phyloP scores from a whole-genome alignment of 2,113 vertebrate species.

The Sapajus apella region DNA sequence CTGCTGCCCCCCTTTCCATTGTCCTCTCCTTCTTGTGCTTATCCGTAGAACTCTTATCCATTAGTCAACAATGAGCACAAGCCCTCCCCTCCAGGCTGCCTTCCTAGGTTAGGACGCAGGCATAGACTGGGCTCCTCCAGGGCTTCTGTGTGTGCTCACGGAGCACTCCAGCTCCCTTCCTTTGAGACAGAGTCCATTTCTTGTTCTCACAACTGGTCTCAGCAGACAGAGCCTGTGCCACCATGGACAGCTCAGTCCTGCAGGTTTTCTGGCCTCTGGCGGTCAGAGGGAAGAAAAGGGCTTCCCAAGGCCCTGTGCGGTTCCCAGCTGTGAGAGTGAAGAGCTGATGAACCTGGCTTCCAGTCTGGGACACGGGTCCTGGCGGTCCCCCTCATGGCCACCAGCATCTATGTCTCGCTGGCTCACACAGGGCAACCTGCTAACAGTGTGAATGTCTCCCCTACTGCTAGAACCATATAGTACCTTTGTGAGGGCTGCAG shows the following conservation, averaged over 20 bases:
- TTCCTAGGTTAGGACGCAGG: too few species aligned
- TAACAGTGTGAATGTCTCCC: background rate
- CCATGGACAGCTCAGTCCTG: background rate
- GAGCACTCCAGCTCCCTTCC: fast-evolving
- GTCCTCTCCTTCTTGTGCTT: background rate
- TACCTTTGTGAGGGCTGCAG: background rate
- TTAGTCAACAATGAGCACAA: background rate
- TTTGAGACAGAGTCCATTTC: background rate
- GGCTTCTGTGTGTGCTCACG: background rate
- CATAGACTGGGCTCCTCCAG: background rate
- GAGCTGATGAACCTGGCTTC: background rate
- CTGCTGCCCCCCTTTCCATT: background rate
- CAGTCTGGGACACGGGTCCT: background rate
- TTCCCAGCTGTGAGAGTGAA: background rate
- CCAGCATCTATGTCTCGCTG: too few species aligned
- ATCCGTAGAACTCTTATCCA: background rate
- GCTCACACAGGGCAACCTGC: too few species aligned
- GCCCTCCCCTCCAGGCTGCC: too few species aligned
- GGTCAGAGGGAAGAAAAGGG: background rate
- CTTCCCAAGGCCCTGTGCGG: background rate
- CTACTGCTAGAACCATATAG: background rate
- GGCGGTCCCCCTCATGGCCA: background rate
- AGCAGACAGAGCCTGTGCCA: background rate
- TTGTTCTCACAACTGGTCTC: background rate
- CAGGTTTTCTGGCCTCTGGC: background rate